Base-by-base conservation (phyloP, 2,113 vertebrate species). In the Ahaetulla prasina region DNA sequence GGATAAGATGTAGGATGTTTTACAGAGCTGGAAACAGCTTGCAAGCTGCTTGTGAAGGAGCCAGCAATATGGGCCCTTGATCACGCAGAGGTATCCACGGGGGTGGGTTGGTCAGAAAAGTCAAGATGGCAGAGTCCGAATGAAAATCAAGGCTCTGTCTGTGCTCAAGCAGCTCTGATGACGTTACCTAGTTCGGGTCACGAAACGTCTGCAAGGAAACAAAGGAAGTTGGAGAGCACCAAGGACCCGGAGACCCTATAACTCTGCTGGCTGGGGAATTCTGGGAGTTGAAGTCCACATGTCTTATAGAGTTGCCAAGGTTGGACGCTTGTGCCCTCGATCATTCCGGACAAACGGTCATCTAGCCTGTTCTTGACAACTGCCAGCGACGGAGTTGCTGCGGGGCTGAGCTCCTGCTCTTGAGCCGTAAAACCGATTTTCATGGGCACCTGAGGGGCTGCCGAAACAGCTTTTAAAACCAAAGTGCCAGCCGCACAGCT, bases 391-490 rank as follows among this genome's bases (percentile, higher is more conserved):
- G 30, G 63, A 68, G 12, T 22, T 27, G 47, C 45, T 27, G 47
- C 45, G 87, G 35, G 50, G 20, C 9, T 68, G 35, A 39, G 30
- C n/a, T 88, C 43, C 30, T 1, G 63, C 63, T 30, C 53, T 14
- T 22, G 23, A 57, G 45, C 63, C n/a, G 2, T 91, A 85, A 89
- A 84, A n/a, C 25, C 1, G 52, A 43, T 91, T 49, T 93, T 85
- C 92, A 22, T 30, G 85, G 92, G 90, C 35, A 91, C 45, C 86
- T 10, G 90, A 89, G 45, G 74, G 86, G 85, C 63, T 25, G 86
- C 14, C 8, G 23, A 68, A 85, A 9, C 89, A 88, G 90, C 86
- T 68, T 91, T 88, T 85, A 50, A 88, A 91, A 85, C 43, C 50
- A 63, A 88, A 60, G 90, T 7, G 45, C 45, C 89, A 91, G 92